Percentiles rank a stretch among this genome's conserved stretches.
phyloP scores from a whole-genome alignment of 2,797 vertebrate genomes.

The Percopsis omiscomaycus region DNA sequence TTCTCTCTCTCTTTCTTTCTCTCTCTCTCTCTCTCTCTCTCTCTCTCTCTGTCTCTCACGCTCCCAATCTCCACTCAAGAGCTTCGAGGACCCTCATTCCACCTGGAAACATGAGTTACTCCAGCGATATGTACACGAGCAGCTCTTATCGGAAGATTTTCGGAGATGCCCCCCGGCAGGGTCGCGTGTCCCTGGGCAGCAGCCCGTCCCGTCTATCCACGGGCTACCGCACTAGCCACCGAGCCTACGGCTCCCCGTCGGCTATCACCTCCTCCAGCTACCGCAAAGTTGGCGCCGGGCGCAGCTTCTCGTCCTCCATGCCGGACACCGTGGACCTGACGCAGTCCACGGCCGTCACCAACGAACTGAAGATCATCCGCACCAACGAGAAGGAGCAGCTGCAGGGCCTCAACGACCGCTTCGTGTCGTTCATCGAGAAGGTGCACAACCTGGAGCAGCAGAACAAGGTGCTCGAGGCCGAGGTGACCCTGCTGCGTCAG shows the following conservation, averaged over 20 bases:
- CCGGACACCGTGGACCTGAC: conserved; percentile 75
- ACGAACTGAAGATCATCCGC: conserved; percentile 83
- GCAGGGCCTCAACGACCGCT: conserved; percentile 81
- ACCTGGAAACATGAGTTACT: conserved; percentile 73
- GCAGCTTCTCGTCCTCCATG: conserved; percentile 68
- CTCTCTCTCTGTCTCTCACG: neutral
- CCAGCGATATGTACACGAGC: conserved; percentile 72
- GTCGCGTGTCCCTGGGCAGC: conserved; percentile 63
- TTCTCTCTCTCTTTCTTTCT: conserved; percentile 9
- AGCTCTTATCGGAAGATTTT: conserved; percentile 83
- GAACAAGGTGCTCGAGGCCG: conserved; percentile 81
- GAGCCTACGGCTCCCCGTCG: conserved; percentile 68
- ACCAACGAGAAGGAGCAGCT: conserved; percentile 84
- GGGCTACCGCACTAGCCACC: conserved; percentile 72
- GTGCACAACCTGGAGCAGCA: conserved; percentile 83
- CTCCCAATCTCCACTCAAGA: conserved; percentile 24
- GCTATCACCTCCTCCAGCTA: conserved; percentile 64
- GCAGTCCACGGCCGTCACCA: conserved; percentile 80
- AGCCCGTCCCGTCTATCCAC: conserved; percentile 73
- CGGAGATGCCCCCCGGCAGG: conserved; percentile 76
- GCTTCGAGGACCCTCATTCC: conserved; percentile 11
- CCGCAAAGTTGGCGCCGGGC: conserved; percentile 74
- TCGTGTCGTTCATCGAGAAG: conserved; percentile 85
- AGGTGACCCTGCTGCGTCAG: conserved; percentile 80
- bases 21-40: conserved; percentile 5